phyloP scores from a whole-genome alignment of 2,888 invertebrate genomes.

The Rutpela maculata region DNA sequence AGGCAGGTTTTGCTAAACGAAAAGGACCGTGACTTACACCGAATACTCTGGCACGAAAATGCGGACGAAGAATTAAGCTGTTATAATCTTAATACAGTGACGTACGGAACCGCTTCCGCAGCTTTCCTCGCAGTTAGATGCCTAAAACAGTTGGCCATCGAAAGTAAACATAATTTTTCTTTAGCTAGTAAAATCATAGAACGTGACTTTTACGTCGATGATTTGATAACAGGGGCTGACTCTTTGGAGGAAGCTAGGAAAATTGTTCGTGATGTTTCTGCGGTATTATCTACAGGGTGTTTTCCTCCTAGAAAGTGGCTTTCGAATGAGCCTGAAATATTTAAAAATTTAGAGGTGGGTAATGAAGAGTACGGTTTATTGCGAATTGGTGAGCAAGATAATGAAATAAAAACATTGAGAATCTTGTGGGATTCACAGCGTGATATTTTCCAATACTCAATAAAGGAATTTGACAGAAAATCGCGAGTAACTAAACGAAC shows the following conservation, averaged over 20 bases:
- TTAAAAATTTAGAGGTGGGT: not conserved
- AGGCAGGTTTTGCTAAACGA: not conserved
- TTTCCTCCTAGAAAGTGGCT: slow-evolving; percentile 21
- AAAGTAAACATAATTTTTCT: slow-evolving; percentile 12
- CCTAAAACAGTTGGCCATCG: slow-evolving; percentile 6
- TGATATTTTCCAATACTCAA: not conserved
- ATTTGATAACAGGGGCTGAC: slow-evolving; percentile 11
- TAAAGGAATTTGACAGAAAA: not conserved
- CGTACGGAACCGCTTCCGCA: slow-evolving; percentile 27
- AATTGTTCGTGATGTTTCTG: not conserved
- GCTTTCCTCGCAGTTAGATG: slow-evolving; percentile 27
- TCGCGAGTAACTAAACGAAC: slow-evolving; percentile 8
- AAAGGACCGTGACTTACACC: not conserved
- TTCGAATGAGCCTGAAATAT: not conserved
- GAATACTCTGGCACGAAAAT: slow-evolving; percentile 5
- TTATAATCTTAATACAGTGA: slow-evolving; percentile 12
- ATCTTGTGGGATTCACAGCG: slow-evolving; percentile 17
- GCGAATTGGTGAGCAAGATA: not conserved
- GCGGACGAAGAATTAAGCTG: not conserved
- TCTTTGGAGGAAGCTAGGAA: not conserved
- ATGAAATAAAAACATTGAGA: not conserved
- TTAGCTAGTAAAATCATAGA: slow-evolving; percentile 14
- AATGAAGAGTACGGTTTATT: not conserved
- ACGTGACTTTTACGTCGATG: slow-evolving; percentile 24
- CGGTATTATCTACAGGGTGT: not conserved